Evolutionary conservation across 2,888 invertebrate species (phyloP), one percentile per base, ranked within the genome.

Genomic region (Opisthograptis luteolata): DNA sequence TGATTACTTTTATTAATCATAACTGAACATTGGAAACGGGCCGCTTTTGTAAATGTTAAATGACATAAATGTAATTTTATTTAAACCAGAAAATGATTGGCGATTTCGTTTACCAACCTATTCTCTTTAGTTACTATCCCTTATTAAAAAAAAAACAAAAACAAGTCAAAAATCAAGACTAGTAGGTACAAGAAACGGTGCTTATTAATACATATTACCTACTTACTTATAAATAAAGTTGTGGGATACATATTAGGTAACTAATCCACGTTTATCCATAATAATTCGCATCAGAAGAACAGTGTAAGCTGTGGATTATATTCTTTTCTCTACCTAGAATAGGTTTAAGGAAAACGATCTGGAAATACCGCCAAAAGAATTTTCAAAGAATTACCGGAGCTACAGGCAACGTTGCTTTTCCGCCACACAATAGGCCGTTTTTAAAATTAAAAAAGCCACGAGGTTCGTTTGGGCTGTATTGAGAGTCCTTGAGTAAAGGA

Each of bases 361-460:
- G 30, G 8, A 22, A 37, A 17, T 15, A 27, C n/a, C n/a, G 9
- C 9, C 8, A 35, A 28, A 40, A 35, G 15, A 32, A n/a, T 24
- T 22, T 41, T 30, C 15, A 35, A 41, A 35, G 22, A 40, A 28
- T 17, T 8, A 39, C 39, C 34, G 32, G 1, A 47, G 34, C 15
- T 28, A 37, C 6, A 19, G 37, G 15, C 6, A 22, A 15, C 9
- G 27, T 13, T 28, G 22, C 32, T 28, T 19, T 27, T 10, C 15
- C 10, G 22, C 27, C 6, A 25, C 14, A 47, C 41, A 47, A 47
- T 34, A 34, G 34, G 17, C 10, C 22, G n/a, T 35, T 47, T 37
- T 31, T 31, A 30, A 31, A 31, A 36, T 37, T 28, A 28, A 44
- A 43, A 30, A 36, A 28, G 36, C 35, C 28, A 36, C 13, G 15